Percentiles rank a stretch among this genome's conserved stretches.
phyloP scores from a whole-genome alignment of 2,888 invertebrate genomes.

The Loripinus fragilis region DNA sequence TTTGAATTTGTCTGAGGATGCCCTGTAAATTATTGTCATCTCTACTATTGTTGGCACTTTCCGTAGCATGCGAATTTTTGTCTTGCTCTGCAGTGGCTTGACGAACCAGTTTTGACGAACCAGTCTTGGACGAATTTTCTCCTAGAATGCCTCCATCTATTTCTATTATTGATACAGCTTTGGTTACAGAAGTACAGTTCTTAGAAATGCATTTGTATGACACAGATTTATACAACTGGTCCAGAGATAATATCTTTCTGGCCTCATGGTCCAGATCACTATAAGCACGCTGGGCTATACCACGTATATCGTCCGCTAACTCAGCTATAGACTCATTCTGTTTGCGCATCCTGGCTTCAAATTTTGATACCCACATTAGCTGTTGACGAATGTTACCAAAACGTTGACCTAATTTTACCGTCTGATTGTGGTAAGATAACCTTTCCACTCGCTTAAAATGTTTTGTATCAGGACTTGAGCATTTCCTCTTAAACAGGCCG shows the following conservation, averaged over 20 bases:
- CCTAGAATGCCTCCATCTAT: conserved; percentile 20
- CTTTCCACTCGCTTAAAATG: too few species aligned
- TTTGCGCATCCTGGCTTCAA: background rate
- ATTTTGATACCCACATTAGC: background rate
- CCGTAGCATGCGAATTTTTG: background rate
- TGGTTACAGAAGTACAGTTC: conserved; percentile 24
- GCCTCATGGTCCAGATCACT: conserved; percentile 21
- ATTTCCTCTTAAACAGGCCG: too few species aligned
- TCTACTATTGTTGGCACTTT: background rate
- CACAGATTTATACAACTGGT: conserved; percentile 28
- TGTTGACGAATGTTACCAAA: background rate
- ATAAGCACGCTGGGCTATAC: conserved; percentile 37
- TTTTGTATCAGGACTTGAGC: too few species aligned
- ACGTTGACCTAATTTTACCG: background rate
- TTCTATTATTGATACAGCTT: conserved; percentile 37
- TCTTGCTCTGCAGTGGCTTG: too few species aligned
- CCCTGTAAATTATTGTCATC: background rate
- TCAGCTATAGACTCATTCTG: conserved; percentile 23
- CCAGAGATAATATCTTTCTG: conserved; percentile 32
- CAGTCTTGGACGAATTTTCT: background rate
- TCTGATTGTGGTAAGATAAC: background rate
- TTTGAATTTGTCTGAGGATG: background rate
- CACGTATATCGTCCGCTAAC: conserved; percentile 32
- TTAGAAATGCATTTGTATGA: conserved; percentile 30
- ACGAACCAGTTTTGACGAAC: background rate